Conservation (phyloP, 2,888 invertebrate species). For the Drosophila siamana region DNA sequence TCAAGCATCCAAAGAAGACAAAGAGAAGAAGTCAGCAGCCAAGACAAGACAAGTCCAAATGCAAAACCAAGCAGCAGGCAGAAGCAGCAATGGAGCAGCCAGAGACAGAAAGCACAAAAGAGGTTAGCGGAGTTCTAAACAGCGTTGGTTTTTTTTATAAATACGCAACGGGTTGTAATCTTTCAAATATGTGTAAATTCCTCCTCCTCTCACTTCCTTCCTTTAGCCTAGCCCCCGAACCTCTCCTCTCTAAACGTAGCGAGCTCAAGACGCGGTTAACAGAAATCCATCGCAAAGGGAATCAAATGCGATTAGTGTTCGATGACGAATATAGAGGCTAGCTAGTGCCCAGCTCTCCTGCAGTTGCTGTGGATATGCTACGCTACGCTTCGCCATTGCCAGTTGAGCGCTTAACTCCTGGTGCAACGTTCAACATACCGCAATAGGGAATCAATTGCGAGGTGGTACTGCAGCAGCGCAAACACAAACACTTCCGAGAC, state of each 20-base stretch:
- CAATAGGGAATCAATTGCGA: constrained; percentile 78
- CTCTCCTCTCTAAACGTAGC: constrained; percentile 1
- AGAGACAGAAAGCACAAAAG: constrained; percentile 3
- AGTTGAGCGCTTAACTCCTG: constrained; percentile 75
- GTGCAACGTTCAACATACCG: constrained; percentile 73
- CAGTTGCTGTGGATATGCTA: constrained; percentile 32
- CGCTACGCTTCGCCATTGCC: constrained; percentile 61
- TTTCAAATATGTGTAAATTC: constrained; percentile 40
- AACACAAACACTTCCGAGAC: constrained; percentile 20
- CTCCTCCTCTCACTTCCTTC: constrained; percentile 33
- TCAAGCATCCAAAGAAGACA: constrained; percentile 57
- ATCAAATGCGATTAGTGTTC: constrained; percentile 79
- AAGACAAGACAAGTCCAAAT: background rate
- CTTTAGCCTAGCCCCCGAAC: constrained; percentile 40
- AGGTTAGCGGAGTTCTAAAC: constrained; percentile 14
- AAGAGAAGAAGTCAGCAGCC: constrained; percentile 2
- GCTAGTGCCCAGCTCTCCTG: constrained; percentile 29
- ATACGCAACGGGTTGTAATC: constrained; percentile 46
- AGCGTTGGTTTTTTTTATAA: constrained; percentile 21
- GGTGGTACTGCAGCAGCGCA: constrained; percentile 76
- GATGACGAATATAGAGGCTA: constrained; percentile 58
- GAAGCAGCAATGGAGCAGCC: constrained; percentile 19
- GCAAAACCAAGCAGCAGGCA: constrained; percentile 29
- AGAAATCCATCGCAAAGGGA: constrained; percentile 76
- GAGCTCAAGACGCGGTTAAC: constrained; percentile 7